phyloP scores from a whole-genome alignment of 2,888 invertebrate genomes.

The Stramonita haemastoma region DNA sequence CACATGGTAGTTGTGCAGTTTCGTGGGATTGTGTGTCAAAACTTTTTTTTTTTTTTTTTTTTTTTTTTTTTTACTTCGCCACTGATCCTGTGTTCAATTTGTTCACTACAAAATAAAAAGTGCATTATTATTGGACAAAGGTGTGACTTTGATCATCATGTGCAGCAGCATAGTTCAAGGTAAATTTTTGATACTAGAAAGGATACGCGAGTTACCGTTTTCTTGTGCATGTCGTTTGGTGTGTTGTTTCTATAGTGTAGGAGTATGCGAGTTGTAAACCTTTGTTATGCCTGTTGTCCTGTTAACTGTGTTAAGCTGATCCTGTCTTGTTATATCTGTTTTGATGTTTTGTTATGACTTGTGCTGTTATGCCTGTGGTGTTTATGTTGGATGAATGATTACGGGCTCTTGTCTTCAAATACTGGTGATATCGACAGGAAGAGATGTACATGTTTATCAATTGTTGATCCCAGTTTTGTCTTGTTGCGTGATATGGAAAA shows the following conservation, averaged over 20 bases:
- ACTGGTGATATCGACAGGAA: too few species aligned
- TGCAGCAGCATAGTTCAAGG: conserved; percentile 25
- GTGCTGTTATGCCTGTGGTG: too few species aligned
- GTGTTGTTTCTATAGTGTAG: not conserved
- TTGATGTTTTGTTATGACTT: too few species aligned
- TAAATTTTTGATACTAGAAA: not conserved
- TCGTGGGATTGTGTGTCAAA: not conserved
- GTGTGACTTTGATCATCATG: conserved; percentile 16
- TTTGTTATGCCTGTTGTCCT: not conserved
- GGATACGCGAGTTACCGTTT: not conserved
- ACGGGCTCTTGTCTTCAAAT: too few species aligned
- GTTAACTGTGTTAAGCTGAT: too few species aligned
- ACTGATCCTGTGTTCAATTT: conserved; percentile 36
- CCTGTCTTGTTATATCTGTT: too few species aligned
- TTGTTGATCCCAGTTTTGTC: conserved; percentile 11
- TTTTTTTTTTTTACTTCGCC: not conserved
- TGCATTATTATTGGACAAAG: conserved; percentile 30
- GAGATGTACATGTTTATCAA: too few species aligned
- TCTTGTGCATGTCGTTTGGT: not conserved
- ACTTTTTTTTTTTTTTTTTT: not conserved
- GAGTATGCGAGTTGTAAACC: not conserved
- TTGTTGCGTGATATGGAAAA: conserved; percentile 24
- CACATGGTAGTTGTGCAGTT: not conserved
- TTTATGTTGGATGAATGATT: too few species aligned
- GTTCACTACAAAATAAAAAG: conserved; percentile 30